Conservation (phyloP, 2,113 vertebrate genomes). For the Aspidoscelis tigris region DNA sequence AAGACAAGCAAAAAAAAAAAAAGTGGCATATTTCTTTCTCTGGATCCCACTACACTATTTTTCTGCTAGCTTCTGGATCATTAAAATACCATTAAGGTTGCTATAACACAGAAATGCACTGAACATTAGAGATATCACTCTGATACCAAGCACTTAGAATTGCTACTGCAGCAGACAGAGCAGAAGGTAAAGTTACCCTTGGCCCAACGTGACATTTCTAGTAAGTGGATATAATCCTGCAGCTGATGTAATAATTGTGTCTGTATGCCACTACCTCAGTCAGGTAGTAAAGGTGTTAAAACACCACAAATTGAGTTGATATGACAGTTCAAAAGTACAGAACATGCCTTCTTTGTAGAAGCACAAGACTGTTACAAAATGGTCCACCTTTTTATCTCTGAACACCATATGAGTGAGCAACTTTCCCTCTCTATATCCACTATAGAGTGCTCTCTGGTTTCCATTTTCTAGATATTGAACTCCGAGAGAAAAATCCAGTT, state of each 20-base stretch:
- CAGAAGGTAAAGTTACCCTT: conserved; percentile 53
- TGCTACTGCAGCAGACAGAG: conserved; percentile 54
- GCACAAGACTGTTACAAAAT: neutral
- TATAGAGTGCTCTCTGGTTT: conserved; percentile 25
- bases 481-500: conserved; percentile 35
- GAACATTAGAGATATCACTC: conserved; percentile 56
- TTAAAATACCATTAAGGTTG: no score
- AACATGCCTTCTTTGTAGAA: neutral
- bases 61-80: neutral
- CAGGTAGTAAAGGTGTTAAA: conserved; percentile 39
- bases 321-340: neutral
- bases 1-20: no score
- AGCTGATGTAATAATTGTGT: conserved; percentile 14
- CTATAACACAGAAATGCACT: conserved; percentile 10
- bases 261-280: conserved; percentile 36
- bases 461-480: conserved; percentile 32
- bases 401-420: neutral
- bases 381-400: conserved; percentile 26
- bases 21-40: conserved; percentile 20
- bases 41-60: conserved; percentile 14
- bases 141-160: conserved; percentile 45
- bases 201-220: conserved; percentile 36
- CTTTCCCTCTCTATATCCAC: conserved; percentile 14
- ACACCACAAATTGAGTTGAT: neutral
- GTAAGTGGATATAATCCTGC: conserved; percentile 46